These are phyloP conservation scores for Eretmocerus hayati DNA, from an alignment of 2,888 invertebrate genomes.

Conservation along the genomic window DNA sequence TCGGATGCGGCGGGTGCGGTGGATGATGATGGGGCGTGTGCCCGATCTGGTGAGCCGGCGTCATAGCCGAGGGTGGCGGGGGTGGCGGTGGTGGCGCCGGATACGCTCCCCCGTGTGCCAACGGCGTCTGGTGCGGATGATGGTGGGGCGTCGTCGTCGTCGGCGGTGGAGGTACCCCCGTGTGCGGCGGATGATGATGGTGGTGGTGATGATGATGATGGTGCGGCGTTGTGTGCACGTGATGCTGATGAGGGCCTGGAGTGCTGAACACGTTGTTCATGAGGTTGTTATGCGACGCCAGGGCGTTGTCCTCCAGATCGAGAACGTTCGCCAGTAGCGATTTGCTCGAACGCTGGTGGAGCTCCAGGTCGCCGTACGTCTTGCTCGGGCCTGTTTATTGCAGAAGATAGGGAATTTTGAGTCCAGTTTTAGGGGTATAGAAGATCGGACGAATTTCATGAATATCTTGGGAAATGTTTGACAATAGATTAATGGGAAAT, in stretches of 20 bases:
- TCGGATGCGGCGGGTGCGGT: conserved; percentile 42
- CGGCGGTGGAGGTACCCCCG: background rate
- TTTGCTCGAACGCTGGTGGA: conserved; percentile 88
- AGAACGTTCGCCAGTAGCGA: conserved; percentile 93
- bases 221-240: conserved; percentile 39
- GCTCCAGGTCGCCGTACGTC: conserved; percentile 71
- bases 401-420: too few relatives aligned
- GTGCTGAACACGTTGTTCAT: conserved; percentile 45
- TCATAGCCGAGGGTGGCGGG: conserved; percentile 31
- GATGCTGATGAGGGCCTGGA: conserved; percentile 44
- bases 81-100: conserved; percentile 34
- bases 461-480: too few relatives aligned
- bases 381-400: conserved; percentile 71
- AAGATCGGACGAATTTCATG: too few relatives aligned
- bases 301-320: conserved; percentile 88
- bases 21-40: conserved; percentile 47
- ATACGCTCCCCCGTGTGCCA: too few relatives aligned
- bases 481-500: too few relatives aligned
- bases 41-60: conserved; percentile 37
- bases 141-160: conserved; percentile 41
- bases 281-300: conserved; percentile 44
- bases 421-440: too few relatives aligned
- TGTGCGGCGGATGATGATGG: background rate
- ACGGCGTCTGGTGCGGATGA: conserved; percentile 41
- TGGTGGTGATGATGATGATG: conserved; percentile 40